Evolutionary conservation across 2,888 invertebrate species (phyloP).

Genomic region (Sminthurinus aureus): DNA sequence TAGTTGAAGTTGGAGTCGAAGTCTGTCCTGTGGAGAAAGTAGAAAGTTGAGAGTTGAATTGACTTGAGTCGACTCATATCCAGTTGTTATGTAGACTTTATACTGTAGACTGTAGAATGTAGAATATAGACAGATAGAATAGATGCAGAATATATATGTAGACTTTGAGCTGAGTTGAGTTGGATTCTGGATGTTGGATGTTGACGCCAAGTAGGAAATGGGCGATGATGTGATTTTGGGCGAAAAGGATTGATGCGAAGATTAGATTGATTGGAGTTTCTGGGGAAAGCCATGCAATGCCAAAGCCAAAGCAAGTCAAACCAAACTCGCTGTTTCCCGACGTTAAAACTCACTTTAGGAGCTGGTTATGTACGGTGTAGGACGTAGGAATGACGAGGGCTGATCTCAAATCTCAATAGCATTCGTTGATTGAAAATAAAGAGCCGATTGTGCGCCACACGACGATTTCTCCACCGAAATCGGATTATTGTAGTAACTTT

Average conservation of each 20-base stretch:
- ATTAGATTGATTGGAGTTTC: constrained; percentile 52
- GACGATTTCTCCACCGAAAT: constrained; percentile 44
- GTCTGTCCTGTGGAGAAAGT: no score
- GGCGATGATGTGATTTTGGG: constrained; percentile 53
- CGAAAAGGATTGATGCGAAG: constrained; percentile 50
- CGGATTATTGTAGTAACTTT: constrained; percentile 44
- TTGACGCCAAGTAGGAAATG: constrained; percentile 37
- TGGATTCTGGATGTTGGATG: neutral
- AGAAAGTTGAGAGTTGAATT: no score
- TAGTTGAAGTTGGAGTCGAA: no score
- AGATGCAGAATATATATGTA: no score
- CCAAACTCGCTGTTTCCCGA: neutral
- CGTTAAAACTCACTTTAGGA: no score
- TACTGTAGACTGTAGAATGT: no score
- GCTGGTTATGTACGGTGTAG: neutral
- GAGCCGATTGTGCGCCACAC: constrained; percentile 48
- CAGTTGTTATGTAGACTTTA: no score
- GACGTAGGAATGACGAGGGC: constrained; percentile 39
- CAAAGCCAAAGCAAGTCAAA: no score
- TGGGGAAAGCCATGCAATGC: constrained; percentile 24
- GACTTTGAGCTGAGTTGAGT: no score
- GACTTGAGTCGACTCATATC: no score
- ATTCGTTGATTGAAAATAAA: constrained; percentile 44
- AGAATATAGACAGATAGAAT: no score
- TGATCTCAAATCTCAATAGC: constrained; percentile 41